These are phyloP conservation scores for Casuarius casuarius DNA, from an alignment of 2,113 vertebrate species.

Conservation along the genomic window DNA sequence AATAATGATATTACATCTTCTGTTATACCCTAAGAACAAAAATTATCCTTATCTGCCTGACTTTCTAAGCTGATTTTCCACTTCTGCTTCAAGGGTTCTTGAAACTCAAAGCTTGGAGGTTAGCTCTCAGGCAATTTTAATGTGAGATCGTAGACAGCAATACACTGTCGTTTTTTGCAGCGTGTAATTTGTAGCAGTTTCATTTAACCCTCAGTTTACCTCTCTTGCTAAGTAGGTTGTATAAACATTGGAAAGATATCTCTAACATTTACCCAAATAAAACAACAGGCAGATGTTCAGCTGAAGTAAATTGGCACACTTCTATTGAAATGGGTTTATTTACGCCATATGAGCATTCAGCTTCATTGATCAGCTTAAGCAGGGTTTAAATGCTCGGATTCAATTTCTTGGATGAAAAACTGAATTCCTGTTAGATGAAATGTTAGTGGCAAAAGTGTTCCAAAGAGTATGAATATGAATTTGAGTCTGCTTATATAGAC, in stretches of 20 bases:
- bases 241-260: neutral
- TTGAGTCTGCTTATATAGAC: neutral
- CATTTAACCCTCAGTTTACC: neutral
- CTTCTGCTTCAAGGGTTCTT: conserved; percentile 14
- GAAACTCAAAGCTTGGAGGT: neutral
- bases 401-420: neutral
- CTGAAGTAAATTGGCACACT: neutral
- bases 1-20: conserved; percentile 7
- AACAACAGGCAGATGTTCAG: neutral
- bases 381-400: neutral
- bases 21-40: conserved; percentile 1
- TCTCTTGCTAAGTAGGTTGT: neutral
- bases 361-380: neutral
- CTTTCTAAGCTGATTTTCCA: conserved; percentile 20
- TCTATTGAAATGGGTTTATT: neutral
- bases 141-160: neutral
- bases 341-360: neutral
- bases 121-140: neutral
- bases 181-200: neutral
- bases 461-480: neutral
- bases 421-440: neutral
- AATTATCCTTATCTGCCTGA: neutral
- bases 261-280: neutral
- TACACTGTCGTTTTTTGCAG: neutral
- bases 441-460: neutral